Evolutionary conservation across 2,888 invertebrate genomes (phyloP).

Genomic region (Limenitis camilla): DNA sequence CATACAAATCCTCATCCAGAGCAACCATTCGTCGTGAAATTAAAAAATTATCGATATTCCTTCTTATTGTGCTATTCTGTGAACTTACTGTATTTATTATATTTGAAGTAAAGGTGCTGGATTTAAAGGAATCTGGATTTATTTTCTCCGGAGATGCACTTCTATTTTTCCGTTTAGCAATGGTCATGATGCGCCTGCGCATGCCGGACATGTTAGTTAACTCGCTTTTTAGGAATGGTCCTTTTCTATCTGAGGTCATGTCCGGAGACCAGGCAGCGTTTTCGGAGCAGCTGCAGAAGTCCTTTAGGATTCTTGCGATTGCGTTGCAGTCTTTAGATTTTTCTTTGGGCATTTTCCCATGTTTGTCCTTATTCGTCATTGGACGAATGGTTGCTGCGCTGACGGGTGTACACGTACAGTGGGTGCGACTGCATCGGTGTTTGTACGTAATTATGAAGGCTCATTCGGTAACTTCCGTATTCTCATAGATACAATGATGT

Average conservation of each 20-base stretch:
- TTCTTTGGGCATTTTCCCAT: slow-evolving; percentile 57
- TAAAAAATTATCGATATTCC: slow-evolving; percentile 61
- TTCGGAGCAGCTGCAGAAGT: slow-evolving; percentile 68
- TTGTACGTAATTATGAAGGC: slow-evolving; percentile 30
- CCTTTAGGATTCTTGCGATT: slow-evolving; percentile 62
- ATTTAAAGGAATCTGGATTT: slow-evolving; percentile 33
- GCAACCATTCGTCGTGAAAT: slow-evolving; percentile 57
- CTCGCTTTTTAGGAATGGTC: slow-evolving; percentile 63
- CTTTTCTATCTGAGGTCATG: slow-evolving; percentile 59
- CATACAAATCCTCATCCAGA: slow-evolving; percentile 62
- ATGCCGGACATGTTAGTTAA: slow-evolving; percentile 67
- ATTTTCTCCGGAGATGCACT: slow-evolving; percentile 45
- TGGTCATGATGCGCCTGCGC: slow-evolving; percentile 57
- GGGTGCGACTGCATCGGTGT: slow-evolving; percentile 12
- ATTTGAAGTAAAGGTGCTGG: slow-evolving; percentile 55
- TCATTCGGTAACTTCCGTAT: slow-evolving; percentile 34
- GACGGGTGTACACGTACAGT: slow-evolving; percentile 3
- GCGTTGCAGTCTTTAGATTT: slow-evolving; percentile 57
- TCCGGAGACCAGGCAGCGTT: slow-evolving; percentile 71
- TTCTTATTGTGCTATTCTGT: slow-evolving; percentile 53
- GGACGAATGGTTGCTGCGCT: slow-evolving; percentile 7
- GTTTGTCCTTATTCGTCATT: slow-evolving; percentile 22
- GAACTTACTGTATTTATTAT: slow-evolving; percentile 60
- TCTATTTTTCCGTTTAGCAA: slow-evolving; percentile 56
- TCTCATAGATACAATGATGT: slow-evolving; percentile 25